These are phyloP conservation scores for Crotalus tigris DNA, from an alignment of 2,113 vertebrate species.

Conservation along the genomic window DNA sequence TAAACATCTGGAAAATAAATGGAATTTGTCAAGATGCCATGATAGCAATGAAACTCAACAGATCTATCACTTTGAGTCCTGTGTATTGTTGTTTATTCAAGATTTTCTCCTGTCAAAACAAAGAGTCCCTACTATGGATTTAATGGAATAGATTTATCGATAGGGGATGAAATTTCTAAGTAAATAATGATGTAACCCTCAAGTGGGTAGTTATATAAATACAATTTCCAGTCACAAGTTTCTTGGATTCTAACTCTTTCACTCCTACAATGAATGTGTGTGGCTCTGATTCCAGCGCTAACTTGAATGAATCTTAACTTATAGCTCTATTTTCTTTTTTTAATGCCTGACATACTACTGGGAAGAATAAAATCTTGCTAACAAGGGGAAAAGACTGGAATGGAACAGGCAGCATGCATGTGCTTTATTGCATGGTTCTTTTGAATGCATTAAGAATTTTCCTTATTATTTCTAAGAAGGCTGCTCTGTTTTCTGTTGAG, in stretches of 20 bases:
- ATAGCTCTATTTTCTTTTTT: background rate
- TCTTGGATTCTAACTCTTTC: background rate
- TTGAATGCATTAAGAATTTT: background rate
- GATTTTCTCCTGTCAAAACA: conserved; percentile 30
- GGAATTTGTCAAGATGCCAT: conserved; percentile 17
- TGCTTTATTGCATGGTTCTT: background rate
- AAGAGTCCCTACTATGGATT: background rate
- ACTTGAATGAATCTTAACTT: conserved; percentile 4
- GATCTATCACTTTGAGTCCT: conserved; percentile 12
- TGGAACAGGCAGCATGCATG: background rate
- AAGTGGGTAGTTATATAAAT: background rate
- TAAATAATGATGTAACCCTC: conserved; percentile 37
- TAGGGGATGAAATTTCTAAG: conserved; percentile 18
- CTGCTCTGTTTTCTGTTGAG: background rate
- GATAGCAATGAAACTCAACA: conserved; percentile 4
- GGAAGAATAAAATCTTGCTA: conserved; percentile 17
- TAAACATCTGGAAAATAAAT: conserved; percentile 9
- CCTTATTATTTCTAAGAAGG: background rate
- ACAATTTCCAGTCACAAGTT: conserved; percentile 2
- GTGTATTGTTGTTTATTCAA: conserved; percentile 24
- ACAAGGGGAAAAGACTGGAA: background rate
- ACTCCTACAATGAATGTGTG: background rate
- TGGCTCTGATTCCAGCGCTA: background rate
- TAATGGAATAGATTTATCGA: conserved; percentile 31
- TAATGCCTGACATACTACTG: background rate